These are phyloP conservation scores for Odocoileus virginianus DNA, from an alignment of 2,113 vertebrate species.

Conservation along the genomic window DNA sequence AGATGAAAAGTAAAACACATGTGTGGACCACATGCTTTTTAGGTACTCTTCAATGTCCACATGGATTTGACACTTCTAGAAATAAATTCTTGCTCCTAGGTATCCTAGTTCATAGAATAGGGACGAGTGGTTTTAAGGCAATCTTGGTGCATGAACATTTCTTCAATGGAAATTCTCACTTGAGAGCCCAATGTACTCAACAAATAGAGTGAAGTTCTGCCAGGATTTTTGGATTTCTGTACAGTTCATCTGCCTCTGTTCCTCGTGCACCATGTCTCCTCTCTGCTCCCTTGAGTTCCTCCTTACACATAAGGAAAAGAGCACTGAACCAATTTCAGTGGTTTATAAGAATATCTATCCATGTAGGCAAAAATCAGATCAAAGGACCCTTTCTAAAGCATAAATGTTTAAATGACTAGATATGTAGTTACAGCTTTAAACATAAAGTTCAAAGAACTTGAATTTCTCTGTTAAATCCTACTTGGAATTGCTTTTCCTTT, in stretches of 20 bases:
- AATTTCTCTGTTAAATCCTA: not conserved
- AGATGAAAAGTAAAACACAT: not conserved
- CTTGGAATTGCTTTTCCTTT: not conserved
- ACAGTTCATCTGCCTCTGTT: not conserved
- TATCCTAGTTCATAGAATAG: not conserved
- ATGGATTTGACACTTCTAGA: not conserved
- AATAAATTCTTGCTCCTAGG: not conserved
- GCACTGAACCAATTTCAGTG: not conserved
- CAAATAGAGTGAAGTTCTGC: not conserved
- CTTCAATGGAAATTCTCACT: not conserved
- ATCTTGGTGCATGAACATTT: not conserved
- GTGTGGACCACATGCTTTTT: not conserved
- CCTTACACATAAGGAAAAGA: not conserved
- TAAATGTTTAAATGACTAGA: constrained; percentile 8
- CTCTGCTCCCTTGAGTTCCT: not conserved
- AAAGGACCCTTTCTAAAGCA: constrained; percentile 27
- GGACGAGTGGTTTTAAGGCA: not conserved
- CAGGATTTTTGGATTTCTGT: not conserved
- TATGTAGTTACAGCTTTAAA: not conserved
- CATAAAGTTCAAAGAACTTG: constrained; percentile 4
- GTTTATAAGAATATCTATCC: not conserved
- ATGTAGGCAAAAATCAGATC: not conserved
- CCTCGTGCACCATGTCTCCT: rapidly evolving
- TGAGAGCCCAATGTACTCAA: not conserved
- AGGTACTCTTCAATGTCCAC: not conserved